phyloP scores from a whole-genome alignment of 2,113 vertebrate species.

The Dolichallabes microphthalmus region DNA sequence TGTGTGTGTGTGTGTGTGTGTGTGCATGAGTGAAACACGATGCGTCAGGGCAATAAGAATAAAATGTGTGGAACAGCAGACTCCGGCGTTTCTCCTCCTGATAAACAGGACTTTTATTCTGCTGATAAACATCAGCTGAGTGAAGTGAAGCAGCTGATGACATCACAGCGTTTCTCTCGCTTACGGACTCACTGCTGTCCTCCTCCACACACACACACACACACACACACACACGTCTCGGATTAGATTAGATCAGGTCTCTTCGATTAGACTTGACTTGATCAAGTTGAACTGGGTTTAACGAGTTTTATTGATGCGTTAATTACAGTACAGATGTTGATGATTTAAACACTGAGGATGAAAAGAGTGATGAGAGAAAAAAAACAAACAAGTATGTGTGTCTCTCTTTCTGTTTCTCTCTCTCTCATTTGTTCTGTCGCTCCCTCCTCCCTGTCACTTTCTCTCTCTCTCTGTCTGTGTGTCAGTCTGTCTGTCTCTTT shows the following conservation, averaged over 20 bases:
- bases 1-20: neutral
- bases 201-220: too few relatives aligned
- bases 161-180: neutral
- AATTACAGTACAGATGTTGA: neutral
- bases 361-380: neutral
- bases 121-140: neutral
- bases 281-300: neutral
- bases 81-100: neutral
- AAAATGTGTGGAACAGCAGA: neutral
- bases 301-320: neutral
- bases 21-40: neutral
- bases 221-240: too few relatives aligned
- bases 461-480: neutral
- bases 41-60: neutral
- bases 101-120: neutral
- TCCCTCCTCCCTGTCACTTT: neutral
- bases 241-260: neutral
- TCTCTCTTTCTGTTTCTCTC: neutral
- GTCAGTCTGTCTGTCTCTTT: neutral
- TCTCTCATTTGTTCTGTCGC: too few relatives aligned
- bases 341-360: neutral
- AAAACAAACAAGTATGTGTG: neutral
- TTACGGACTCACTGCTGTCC: neutral
- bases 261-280: neutral
- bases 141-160: neutral